phyloP scores from a whole-genome alignment of 2,888 invertebrate species.

The Camponotus fellah region DNA sequence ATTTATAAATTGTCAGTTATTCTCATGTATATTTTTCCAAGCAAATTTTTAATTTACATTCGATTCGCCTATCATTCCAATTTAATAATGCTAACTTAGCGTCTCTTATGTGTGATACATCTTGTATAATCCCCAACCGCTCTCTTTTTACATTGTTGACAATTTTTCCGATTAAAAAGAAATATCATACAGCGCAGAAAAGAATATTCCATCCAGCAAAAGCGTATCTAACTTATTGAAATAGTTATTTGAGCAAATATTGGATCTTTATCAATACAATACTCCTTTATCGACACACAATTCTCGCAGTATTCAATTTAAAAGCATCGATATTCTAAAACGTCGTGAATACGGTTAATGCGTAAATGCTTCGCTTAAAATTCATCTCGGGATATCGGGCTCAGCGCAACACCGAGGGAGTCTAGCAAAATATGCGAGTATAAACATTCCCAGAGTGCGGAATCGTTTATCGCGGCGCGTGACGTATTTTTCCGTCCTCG shows the following conservation, averaged over 20 bases:
- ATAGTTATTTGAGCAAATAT: slow-evolving; percentile 23
- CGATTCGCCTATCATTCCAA: slow-evolving; percentile 20
- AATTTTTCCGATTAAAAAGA: slow-evolving; percentile 5
- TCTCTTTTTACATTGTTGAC: background rate
- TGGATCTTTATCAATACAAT: slow-evolving; percentile 1
- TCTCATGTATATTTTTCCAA: no score
- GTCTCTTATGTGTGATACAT: background rate
- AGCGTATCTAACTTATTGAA: background rate
- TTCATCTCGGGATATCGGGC: slow-evolving; percentile 13
- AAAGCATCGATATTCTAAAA: slow-evolving; percentile 3
- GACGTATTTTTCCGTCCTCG: slow-evolving; percentile 44
- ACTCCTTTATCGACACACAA: background rate
- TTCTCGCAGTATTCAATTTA: background rate
- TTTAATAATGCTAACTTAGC: background rate
- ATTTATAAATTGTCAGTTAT: background rate
- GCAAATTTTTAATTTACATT: slow-evolving; percentile 19
- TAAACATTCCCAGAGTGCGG: slow-evolving; percentile 39
- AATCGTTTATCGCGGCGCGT: slow-evolving; percentile 47
- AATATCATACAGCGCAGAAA: background rate
- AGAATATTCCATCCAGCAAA: background rate
- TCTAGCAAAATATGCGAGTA: slow-evolving; percentile 5
- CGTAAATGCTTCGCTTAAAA: slow-evolving; percentile 5
- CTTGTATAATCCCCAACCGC: background rate
- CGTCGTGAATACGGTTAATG: background rate
- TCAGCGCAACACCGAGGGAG: background rate